Evolutionary conservation across 2,113 vertebrate genomes (phyloP).

Genomic region (Toxotes chatareus): DNA sequence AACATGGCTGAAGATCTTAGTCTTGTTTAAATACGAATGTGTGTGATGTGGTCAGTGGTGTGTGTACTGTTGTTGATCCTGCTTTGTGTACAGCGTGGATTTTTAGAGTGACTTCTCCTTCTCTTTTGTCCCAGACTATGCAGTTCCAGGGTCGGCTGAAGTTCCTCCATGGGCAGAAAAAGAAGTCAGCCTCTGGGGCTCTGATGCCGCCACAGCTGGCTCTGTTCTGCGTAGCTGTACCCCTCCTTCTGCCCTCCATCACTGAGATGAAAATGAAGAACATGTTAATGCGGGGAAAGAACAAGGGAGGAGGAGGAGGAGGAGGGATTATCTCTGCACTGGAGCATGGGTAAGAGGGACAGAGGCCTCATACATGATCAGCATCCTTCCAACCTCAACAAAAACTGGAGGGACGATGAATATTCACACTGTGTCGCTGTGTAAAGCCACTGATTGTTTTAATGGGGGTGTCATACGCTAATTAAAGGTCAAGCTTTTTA

Average conservation of each 20-base stretch:
- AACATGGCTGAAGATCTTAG: background rate
- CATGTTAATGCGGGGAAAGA: constrained; percentile 87
- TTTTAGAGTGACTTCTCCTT: background rate
- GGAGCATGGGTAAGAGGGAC: constrained; percentile 77
- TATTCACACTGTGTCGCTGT: constrained; percentile 23
- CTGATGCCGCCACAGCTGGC: constrained; percentile 89
- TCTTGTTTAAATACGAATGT: background rate
- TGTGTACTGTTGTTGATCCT: background rate
- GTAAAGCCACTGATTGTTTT: constrained; percentile 16
- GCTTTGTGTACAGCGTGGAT: too few species aligned
- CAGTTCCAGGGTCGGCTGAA: constrained; percentile 96
- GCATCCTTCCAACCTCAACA: constrained; percentile 9
- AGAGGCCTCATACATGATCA: background rate
- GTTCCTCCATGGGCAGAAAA: constrained; percentile 95
- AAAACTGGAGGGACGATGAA: constrained; percentile 12
- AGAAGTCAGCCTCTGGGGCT: constrained; percentile 87
- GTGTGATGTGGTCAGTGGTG: background rate
- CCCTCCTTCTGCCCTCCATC: constrained; percentile 90
- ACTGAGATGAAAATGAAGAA: constrained; percentile 91
- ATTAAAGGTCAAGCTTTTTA: constrained; percentile 64
- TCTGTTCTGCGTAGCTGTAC: constrained; percentile 92
- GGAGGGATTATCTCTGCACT: constrained; percentile 65
- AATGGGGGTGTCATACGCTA: constrained; percentile 26
- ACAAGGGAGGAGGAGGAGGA: constrained; percentile 76
- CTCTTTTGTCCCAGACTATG: constrained; percentile 87